Evolutionary conservation across 2,113 vertebrate species (phyloP), one percentile per base, ranked within the genome.

Genomic region (Pao palembangensis): DNA sequence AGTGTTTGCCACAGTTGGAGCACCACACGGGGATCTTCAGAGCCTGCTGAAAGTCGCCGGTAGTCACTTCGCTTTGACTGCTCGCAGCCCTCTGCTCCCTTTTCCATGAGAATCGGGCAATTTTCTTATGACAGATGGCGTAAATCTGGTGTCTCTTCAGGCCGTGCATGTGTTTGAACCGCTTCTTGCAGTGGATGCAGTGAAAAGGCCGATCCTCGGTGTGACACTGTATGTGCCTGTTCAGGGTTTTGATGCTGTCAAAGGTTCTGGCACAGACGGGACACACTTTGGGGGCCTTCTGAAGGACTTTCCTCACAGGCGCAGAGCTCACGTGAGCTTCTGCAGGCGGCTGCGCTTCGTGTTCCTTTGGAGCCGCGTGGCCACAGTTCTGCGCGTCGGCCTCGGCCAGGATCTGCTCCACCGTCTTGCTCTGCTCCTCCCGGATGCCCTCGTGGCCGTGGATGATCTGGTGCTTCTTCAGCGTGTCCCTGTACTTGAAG

Each of bases 391-490:
- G 72, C 2, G 44, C 2, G 16, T 84, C 83, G 0, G 73, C 85
- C 34, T 86, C 82, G 0, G 85, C 86, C 61, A 88, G 34, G 14
- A 88, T 88, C 75, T 87, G 60, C 2, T 86, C 85, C 57, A 84
- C 63, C 0, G 73, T 67, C 66, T 86, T 87, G 71, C 68, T 79
- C 56, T 79, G 47, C 13, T 89, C 88, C 65, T 88, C 86, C 1
- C 78, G 20, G 55, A 86, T 67, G 0, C 88, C 88, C 51, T 89
- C 86, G 21, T 89, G 88, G 0, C 86, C 81, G 28, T 87, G 86
- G 18, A 88, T 88, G 14, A 87, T 84, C 73, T 89, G 88, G 31
- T 89, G 88, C 69, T 89, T 89, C 71, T 87, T 89, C 43, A 89
- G 7, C 0, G 88, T 88, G 78, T 89, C 88, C 55, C 72, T 81